A percentile compares a stretch with the other conserved stretches of the same genome.
Evolutionary conservation across 2,113 vertebrate species (phyloP).

Genomic region (Eulemur rufifrons): DNA sequence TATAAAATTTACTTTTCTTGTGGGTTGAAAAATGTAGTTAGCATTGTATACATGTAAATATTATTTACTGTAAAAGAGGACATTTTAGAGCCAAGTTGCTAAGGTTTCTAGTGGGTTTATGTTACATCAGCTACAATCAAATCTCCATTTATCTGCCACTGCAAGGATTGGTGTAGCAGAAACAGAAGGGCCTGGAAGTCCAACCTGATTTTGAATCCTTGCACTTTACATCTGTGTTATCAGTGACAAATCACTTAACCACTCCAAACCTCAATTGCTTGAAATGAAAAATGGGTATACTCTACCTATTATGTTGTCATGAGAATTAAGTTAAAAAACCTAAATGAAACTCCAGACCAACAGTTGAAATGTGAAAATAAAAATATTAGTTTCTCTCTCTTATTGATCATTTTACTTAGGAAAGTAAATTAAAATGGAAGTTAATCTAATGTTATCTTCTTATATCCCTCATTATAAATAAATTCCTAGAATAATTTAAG

Average conservation of each 20-base stretch:
- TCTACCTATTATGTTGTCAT: neutral
- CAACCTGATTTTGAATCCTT: neutral
- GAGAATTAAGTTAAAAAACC: neutral
- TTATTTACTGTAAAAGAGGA: slow-evolving; percentile 51
- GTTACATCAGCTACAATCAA: neutral
- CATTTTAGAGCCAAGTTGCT: slow-evolving; percentile 37
- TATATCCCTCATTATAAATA: neutral
- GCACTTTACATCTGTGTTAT: neutral
- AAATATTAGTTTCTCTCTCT: neutral
- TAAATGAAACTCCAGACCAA: neutral
- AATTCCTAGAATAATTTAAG: neutral
- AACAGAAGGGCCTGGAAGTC: neutral
- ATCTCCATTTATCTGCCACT: neutral
- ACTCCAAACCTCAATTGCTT: neutral
- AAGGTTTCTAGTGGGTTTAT: neutral
- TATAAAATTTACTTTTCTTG: slow-evolving; percentile 72
- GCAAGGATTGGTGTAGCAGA: neutral
- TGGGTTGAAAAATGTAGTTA: slow-evolving; percentile 65
- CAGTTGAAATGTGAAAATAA: neutral
- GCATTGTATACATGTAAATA: slow-evolving; percentile 66
- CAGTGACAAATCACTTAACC: neutral
- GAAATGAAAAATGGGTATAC: neutral
- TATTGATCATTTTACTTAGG: neutral
- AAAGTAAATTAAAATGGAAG: slow-evolving; percentile 3
- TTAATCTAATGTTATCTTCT: neutral